These are phyloP conservation scores for Bombus ignitus DNA, from an alignment of 1,140 invertebrate genomes.

Conservation along the genomic window DNA sequence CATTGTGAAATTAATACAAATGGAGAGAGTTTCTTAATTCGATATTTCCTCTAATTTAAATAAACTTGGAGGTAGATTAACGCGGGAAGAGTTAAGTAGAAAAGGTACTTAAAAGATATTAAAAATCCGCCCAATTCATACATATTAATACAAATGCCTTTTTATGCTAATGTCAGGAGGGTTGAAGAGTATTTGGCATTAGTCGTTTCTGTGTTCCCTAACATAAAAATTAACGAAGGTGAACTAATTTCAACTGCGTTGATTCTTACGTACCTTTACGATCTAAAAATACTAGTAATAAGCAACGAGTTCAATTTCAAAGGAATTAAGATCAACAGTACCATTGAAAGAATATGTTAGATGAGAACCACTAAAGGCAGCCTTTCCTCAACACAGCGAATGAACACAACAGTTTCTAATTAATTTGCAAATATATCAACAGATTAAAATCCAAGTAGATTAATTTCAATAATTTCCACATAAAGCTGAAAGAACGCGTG, in stretches of 20 bases:
- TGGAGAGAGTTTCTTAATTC: background rate
- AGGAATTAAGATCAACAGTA: background rate
- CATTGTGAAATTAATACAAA: too few relatives aligned
- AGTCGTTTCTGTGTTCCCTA: background rate
- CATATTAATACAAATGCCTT: background rate
- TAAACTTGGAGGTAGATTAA: too few relatives aligned
- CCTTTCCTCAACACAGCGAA: background rate
- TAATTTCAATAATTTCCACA: background rate
- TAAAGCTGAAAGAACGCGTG: background rate
- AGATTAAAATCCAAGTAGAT: background rate
- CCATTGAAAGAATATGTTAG: background rate
- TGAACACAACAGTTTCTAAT: background rate
- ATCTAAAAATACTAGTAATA: background rate
- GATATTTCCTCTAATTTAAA: background rate
- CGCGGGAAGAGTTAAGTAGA: too few relatives aligned
- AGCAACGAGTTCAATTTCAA: too few relatives aligned
- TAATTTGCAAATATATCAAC: background rate
- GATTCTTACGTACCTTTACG: background rate
- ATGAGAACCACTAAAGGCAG: background rate
- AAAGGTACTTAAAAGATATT: background rate
- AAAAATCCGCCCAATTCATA: background rate
- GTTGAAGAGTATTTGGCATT: background rate
- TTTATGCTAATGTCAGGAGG: background rate
- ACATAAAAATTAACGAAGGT: background rate
- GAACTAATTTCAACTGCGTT: background rate